A percentile compares a stretch with the other conserved stretches of the same genome.
Evolutionary conservation across 2,888 invertebrate species (phyloP).

Genomic region (Pyrochroa serraticornis): DNA sequence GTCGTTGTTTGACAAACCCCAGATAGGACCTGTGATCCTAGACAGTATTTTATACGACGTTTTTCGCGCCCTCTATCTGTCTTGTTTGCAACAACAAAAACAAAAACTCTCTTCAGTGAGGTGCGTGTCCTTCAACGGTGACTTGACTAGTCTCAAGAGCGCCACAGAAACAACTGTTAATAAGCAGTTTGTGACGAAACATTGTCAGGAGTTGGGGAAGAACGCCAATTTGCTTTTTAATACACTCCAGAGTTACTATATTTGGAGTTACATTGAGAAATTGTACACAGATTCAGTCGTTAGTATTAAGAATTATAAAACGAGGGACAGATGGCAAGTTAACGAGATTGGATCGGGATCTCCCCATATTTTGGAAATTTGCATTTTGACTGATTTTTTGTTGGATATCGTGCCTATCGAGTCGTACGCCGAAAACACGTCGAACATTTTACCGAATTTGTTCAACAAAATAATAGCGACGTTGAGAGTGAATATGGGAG

Average conservation of each 20-base stretch:
- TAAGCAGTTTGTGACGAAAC: constrained; percentile 54
- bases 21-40: constrained; percentile 79
- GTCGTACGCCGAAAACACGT: constrained; percentile 77
- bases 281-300: constrained; percentile 62
- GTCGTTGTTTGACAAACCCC: constrained; percentile 84
- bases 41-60: constrained; percentile 80
- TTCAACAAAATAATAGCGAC: constrained; percentile 70
- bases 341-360: constrained; percentile 68
- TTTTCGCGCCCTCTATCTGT: constrained; percentile 67
- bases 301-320: constrained; percentile 46
- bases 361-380: constrained; percentile 72
- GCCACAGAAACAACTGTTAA: constrained; percentile 46
- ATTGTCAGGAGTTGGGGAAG: constrained; percentile 74
- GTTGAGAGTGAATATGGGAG: constrained; percentile 63
- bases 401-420: constrained; percentile 77
- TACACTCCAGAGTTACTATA: constrained; percentile 82
- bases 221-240: constrained; percentile 84
- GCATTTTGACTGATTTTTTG: constrained; percentile 74
- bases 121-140: constrained; percentile 56
- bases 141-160: constrained; percentile 52
- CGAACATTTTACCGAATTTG: constrained; percentile 78
- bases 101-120: constrained; percentile 48
- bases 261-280: constrained; percentile 80
- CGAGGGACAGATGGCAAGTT: constrained; percentile 48
- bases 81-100: constrained; percentile 59